Percentiles rank a stretch among this genome's conserved stretches.
These are phyloP conservation scores for Polyommatus icarus DNA, from an alignment of 2,888 invertebrate species.

Conservation along the genomic window DNA sequence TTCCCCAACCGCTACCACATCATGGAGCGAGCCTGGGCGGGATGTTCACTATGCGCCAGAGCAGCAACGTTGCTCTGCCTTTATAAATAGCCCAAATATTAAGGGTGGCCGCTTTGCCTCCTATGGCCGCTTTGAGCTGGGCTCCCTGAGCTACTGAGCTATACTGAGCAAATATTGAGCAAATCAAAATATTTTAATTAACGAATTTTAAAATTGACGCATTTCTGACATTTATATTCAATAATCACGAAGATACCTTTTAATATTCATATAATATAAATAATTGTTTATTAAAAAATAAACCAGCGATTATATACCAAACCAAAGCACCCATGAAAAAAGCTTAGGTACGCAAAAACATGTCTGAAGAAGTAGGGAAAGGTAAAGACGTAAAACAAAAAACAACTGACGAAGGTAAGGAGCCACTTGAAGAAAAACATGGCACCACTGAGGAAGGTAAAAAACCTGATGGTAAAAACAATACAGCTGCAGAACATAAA, in stretches of 20 bases:
- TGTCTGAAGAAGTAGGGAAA: background rate
- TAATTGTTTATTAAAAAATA: background rate
- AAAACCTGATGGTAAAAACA: slow-evolving; percentile 20
- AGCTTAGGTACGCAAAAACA: background rate
- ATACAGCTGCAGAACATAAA: slow-evolving; percentile 42
- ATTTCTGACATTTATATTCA: background rate
- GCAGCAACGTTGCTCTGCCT: too few species aligned
- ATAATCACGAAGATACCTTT: background rate
- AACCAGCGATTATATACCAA: background rate
- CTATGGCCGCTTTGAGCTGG: too few species aligned
- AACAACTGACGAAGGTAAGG: background rate
- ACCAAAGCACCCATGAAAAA: background rate
- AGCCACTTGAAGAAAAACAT: background rate
- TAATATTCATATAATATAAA: background rate
- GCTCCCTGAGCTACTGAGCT: too few species aligned
- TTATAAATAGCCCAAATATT: too few species aligned
- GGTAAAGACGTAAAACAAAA: slow-evolving; percentile 23
- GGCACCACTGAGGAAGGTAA: slow-evolving; percentile 44
- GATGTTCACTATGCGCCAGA: too few species aligned
- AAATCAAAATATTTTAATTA: background rate
- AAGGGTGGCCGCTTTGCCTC: too few species aligned
- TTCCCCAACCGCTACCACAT: too few species aligned
- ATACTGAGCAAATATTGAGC: too few species aligned
- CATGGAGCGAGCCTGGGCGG: too few species aligned
- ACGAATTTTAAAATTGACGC: slow-evolving; percentile 3